phyloP scores from a whole-genome alignment of 2,113 vertebrate species.

The Phrynocephalus versicolor region DNA sequence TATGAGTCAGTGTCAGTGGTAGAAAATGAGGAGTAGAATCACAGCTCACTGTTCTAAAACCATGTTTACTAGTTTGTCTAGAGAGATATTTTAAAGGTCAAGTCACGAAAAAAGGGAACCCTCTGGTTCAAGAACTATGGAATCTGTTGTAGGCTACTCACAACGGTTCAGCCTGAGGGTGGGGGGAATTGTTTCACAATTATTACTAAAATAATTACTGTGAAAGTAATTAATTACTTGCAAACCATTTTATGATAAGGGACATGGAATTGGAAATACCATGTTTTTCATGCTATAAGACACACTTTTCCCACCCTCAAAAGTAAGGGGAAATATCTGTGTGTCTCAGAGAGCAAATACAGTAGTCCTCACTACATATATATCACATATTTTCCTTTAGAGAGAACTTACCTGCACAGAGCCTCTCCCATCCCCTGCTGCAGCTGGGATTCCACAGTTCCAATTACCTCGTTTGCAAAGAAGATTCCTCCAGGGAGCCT shows the following conservation, averaged over 20 bases:
- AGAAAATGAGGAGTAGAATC: neutral
- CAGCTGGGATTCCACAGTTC: too few relatives aligned
- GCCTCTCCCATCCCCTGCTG: too few relatives aligned
- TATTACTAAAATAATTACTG: neutral
- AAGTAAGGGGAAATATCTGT: too few relatives aligned
- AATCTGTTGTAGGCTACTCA: neutral
- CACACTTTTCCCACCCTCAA: too few relatives aligned
- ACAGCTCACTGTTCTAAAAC: neutral
- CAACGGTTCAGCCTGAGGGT: neutral
- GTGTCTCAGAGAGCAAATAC: too few relatives aligned
- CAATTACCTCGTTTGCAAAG: too few relatives aligned
- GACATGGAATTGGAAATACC: neutral
- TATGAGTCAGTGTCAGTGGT: neutral
- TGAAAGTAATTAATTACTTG: neutral
- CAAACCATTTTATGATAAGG: neutral
- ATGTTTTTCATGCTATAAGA: too few relatives aligned
- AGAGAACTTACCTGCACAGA: too few relatives aligned
- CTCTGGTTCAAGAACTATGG: neutral
- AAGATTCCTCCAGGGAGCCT: too few relatives aligned
- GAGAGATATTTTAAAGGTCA: slow-evolving; percentile 21
- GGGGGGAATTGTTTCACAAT: too few relatives aligned
- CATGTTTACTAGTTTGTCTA: slow-evolving; percentile 12
- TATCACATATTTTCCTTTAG: too few relatives aligned
- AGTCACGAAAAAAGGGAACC: neutral
- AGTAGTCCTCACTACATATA: too few relatives aligned